These are phyloP conservation scores for Ornithoptera alexandrae DNA, from an alignment of 2,888 invertebrate species.

Conservation along the genomic window DNA sequence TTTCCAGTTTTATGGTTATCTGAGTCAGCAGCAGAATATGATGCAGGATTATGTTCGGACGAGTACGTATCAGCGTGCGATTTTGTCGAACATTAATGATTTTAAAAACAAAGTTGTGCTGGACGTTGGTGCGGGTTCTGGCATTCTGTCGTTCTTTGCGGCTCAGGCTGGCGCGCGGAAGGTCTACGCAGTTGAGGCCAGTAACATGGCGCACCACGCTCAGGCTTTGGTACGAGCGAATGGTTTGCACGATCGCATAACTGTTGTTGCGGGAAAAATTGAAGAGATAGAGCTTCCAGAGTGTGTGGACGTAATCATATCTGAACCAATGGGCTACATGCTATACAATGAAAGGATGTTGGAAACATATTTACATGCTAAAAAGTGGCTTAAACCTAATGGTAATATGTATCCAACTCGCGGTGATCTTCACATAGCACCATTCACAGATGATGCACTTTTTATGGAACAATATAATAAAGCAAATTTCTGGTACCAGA, in stretches of 20 bases:
- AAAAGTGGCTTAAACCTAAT: slow-evolving; percentile 96
- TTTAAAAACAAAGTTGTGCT: slow-evolving; percentile 95
- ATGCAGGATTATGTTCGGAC: slow-evolving; percentile 99
- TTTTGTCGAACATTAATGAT: slow-evolving; percentile 94
- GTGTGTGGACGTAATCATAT: slow-evolving; percentile 97
- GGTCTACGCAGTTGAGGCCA: slow-evolving; percentile 99
- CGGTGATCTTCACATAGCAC: slow-evolving; percentile 98
- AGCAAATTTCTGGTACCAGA: slow-evolving; percentile 99
- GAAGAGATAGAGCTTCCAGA: slow-evolving; percentile 98
- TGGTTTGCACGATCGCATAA: slow-evolving; percentile 91
- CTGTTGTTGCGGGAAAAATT: slow-evolving; percentile 97
- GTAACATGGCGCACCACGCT: slow-evolving; percentile 98
- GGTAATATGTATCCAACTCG: slow-evolving; percentile 99
- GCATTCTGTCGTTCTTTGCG: slow-evolving; percentile 98
- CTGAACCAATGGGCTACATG: slow-evolving; percentile 99
- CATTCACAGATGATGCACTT: slow-evolving; percentile 97
- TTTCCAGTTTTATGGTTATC: slow-evolving; percentile 99
- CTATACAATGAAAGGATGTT: slow-evolving; percentile 99
- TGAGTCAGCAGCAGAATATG: slow-evolving; percentile 99
- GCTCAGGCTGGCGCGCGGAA: slow-evolving; percentile 97
- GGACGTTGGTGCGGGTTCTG: slow-evolving; percentile 99
- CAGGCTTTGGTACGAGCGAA: slow-evolving; percentile 94
- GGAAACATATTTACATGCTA: slow-evolving; percentile 98
- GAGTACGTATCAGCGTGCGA: slow-evolving; percentile 98
- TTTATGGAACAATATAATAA: slow-evolving; percentile 99